Base-by-base conservation (phyloP, 2,888 invertebrate species). In the Drosophila hamatofila region DNA sequence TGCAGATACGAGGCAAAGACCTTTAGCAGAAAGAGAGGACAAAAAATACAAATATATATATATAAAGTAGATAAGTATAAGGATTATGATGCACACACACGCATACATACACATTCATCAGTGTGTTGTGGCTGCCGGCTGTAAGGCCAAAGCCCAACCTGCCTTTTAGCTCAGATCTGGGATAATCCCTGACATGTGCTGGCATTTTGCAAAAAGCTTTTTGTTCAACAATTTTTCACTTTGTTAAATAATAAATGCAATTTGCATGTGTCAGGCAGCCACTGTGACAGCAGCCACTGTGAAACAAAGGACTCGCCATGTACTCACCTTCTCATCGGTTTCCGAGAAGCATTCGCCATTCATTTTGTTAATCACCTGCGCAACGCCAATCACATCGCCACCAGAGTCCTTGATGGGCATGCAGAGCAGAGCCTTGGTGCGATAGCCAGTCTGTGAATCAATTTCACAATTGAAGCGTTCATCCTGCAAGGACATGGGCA, bases 361-460 rank as follows among this genome's bases (percentile, higher is more conserved):
- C 85, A 97, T 95, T 94, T 97, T 97, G 94, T 97, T 97, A 93
- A 97, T 97, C 89, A 97, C 97, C 95, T 99, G 98, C 61, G 98
- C 99, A 65, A 99, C 98, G 25, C 99, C 99, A 84, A 99, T 96
- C 84, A 99, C 97, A 93, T 98, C 98, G 41, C 97, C 98, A 89
- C 96, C 96, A 92, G 96, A 96, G 93, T 98, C 98, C 93, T 97
- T 97, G 92, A 98, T 98, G 61, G 98, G 98, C 98, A 98, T 98
- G 93, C 98, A 98, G 72, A 98, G 95, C 80, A 98, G 95, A 62
- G 97, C 97, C 93, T 96, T 95, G 61, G 98, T 98, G 92, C 96
- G 96, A 94, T 98, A 98, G 52, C 98, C 98, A 25, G 98, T 98
- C 93, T 96, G 95, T 81, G 96, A 96, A 93, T 98, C 98, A 90